These are phyloP conservation scores for Lytechinus variegatus DNA, from an alignment of 35 echinoderm and acorn worm species.

Conservation along the genomic window DNA sequence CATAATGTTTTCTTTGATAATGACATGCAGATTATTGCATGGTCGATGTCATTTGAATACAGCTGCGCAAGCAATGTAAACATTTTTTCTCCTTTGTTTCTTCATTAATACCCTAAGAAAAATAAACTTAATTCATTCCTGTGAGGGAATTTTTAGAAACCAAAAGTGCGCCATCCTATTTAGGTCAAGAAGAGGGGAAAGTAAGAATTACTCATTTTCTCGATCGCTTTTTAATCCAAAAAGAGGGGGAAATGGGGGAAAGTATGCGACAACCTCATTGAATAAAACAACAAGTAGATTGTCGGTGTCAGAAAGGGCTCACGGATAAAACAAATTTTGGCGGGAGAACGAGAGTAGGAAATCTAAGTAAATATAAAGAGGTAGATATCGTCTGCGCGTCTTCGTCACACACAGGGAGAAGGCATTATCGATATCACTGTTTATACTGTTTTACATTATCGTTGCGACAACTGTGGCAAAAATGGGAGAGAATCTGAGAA, in stretches of 20 bases:
- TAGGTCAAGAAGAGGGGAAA: not conserved
- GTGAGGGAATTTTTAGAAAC: not conserved
- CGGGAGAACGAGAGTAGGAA: not conserved
- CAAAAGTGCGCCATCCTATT: not conserved
- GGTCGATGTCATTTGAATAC: conserved; percentile 1
- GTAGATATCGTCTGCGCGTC: not conserved
- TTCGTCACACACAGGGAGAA: not conserved
- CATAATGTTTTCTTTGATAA: not conserved
- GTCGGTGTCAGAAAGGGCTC: conserved; percentile 22
- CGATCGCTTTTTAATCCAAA: not conserved
- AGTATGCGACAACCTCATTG: not conserved
- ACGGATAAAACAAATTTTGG: conserved; percentile 25
- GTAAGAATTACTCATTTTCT: not conserved
- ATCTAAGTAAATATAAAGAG: not conserved
- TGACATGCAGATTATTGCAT: not conserved
- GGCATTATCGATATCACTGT: conserved; percentile 18
- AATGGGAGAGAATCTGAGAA: not conserved
- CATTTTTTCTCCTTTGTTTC: not conserved
- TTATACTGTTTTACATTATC: conserved; percentile 35
- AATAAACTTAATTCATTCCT: not conserved
- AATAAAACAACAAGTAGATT: conserved; percentile 2
- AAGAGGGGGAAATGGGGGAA: not conserved
- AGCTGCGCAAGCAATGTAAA: not conserved
- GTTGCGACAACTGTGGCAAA: not conserved
- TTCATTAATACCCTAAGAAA: not conserved